Base-by-base conservation (phyloP, 2,113 vertebrate species). In the Illadopsis cleaveri region DNA sequence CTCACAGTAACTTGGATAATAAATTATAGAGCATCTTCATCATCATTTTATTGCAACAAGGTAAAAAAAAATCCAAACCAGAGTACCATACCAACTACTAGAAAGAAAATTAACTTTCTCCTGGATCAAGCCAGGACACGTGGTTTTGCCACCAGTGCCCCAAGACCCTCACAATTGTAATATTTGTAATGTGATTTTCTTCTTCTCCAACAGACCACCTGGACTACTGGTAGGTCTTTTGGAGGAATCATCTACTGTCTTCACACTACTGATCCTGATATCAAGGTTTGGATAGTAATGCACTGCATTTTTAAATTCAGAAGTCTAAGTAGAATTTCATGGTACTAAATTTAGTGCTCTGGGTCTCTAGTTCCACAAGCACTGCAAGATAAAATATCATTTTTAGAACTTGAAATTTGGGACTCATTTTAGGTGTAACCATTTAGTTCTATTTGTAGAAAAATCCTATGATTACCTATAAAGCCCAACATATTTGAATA, bases 241-340 rank as follows among this genome's bases (percentile, higher is more conserved):
- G 15, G 27, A 15, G 35, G 12, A 58, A 69, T 66, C 31, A 54
- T 8, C 40, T 76, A 20, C 33, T 57, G 19, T 11, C 27, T 66
- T 86, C 12, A 20, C 6, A 6, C 15, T 47, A 57, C 44, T 33
- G 10, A 68, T 56, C 6, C 17, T 33, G 15, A 57, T 50, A 54
- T 19, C 1, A 3, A 50, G 23, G 23, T 57, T 54, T 47, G 27
- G 62, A 42, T 3, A 35, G 33, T 17, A 42, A 62, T 1, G 0
- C 13, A 38, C 8, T 3, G 2, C 19, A n/a, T 14, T 82, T 65
- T 62, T 23, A 53, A 57, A 72, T 71, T 82, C 5, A 3, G 40
- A 75, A 51, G 14, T 51, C 17, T 33, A 50, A 40, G 8, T 47
- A 30, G 40, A 70, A 57, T 30, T 82, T 64, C 35, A 45, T 51